A percentile compares a stretch with the other conserved stretches of the same genome.
These are phyloP conservation scores for Dromaius novaehollandiae DNA, from an alignment of 2,113 vertebrate genomes.

Conservation along the genomic window DNA sequence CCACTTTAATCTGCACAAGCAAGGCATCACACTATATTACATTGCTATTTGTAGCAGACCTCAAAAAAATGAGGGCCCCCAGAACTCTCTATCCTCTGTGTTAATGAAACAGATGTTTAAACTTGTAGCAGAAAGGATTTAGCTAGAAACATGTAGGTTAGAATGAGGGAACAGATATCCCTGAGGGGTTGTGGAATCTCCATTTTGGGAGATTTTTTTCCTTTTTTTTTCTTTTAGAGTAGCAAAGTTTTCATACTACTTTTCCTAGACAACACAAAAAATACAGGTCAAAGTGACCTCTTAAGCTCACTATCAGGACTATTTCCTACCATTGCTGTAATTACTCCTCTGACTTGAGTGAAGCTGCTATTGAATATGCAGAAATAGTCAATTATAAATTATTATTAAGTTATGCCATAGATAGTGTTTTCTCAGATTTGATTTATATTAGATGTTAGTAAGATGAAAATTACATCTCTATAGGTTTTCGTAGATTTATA, in stretches of 20 bases:
- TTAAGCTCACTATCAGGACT: not conserved
- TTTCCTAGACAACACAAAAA: not conserved
- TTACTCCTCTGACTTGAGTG: not conserved
- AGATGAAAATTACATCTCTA: not conserved
- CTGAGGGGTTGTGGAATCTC: not conserved
- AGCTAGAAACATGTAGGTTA: not conserved
- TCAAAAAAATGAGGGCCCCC: not conserved
- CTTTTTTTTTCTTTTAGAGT: not conserved
- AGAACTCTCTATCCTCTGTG: not conserved
- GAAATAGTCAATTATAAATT: not conserved
- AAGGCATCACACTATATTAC: not conserved
- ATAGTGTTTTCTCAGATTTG: not conserved
- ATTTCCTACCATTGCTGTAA: not conserved
- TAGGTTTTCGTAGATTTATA: not conserved
- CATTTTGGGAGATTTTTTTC: not conserved
- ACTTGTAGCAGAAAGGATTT: not conserved
- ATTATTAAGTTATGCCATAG: no score
- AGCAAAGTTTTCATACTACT: not conserved
- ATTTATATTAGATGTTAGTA: not conserved
- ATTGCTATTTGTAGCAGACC: not conserved
- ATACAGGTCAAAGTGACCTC: not conserved
- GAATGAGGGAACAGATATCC: not conserved
- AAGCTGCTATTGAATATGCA: not conserved
- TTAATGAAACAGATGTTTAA: not conserved
- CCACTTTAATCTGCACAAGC: not conserved